Base-by-base conservation (phyloP, 2,888 invertebrate genomes). In the Molorchus minor region DNA sequence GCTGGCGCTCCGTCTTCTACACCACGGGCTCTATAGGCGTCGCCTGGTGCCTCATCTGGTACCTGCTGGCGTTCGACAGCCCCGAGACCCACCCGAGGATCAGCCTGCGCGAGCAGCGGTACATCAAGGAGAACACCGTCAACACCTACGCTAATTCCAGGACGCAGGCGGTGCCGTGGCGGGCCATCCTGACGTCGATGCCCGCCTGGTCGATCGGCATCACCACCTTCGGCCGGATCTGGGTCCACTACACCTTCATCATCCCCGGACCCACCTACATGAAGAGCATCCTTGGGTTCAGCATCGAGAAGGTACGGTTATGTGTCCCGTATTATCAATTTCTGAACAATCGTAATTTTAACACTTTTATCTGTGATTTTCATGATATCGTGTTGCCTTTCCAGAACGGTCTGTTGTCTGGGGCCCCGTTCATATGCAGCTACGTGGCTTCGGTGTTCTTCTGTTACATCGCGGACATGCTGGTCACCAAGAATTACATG, bases 191-290 rank as follows among this genome's bases (percentile, higher is more conserved):
- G 38, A 85, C 81, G 15, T 89, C 88, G 0, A 76, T 84, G 75
- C 87, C 89, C 0, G 87, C 87, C 1, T 89, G 88, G 88, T 84
- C 88, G 0, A 89, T 90, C 70, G 89, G 87, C 7, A 84, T 89
- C 33, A 89, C 89, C 1, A 90, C 89, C 0, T 90, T 89, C 70
- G 89, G 89, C n/a, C 81, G 89, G 47, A 89, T 90, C 73, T 90
- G 89, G 88, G 86, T 89, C 3, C 88, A 89, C 74, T 90, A 90
- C 73, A 86, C 87, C 17, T 89, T 89, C 75, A 89, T 90, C 74
- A 86, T 88, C 70, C 84, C 86, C 44, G 89, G 89, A 8, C 89
- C 89, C 15, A 84, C 85, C 72, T 90, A 89, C 73, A 89, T 89
- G 87, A 88, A 88, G 76, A 84, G 85, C 56, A 85, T 89, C 56